phyloP scores from a whole-genome alignment of 1,140 invertebrate species.

The Penaeus indicus region DNA sequence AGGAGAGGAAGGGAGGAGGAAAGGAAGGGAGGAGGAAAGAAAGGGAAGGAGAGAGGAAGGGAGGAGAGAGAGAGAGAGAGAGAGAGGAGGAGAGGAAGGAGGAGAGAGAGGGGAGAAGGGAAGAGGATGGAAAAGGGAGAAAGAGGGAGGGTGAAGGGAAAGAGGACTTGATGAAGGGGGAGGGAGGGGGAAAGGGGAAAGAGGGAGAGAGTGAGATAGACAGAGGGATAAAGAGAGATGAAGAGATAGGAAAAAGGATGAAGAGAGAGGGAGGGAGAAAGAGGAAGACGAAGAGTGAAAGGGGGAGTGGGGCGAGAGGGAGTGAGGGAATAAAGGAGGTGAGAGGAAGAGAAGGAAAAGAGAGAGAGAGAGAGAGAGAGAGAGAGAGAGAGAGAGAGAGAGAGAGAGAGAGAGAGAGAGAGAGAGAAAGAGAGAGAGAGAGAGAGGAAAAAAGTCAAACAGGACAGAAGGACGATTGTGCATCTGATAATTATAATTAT shows the following conservation, averaged over 20 bases:
- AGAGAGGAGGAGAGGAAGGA: background rate
- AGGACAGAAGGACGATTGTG: background rate
- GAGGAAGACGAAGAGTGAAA: background rate
- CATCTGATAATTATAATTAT: no score
- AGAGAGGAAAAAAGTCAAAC: background rate
- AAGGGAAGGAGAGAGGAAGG: no score
- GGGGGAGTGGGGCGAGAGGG: background rate
- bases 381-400: slow-evolving; percentile 4
- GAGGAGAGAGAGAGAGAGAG: background rate
- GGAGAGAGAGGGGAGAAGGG: background rate
- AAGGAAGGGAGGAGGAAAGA: no score
- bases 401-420: background rate
- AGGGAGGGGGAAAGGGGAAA: background rate
- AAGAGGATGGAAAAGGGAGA: background rate
- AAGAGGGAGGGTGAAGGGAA: background rate
- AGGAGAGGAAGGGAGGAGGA: no score
- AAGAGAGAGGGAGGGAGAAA: background rate
- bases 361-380: background rate
- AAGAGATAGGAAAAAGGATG: background rate
- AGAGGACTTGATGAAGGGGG: background rate
- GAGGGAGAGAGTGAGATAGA: background rate
- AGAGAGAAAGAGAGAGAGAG: slow-evolving; percentile 22
- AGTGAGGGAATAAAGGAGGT: background rate
- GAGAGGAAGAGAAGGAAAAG: slow-evolving; percentile 8
- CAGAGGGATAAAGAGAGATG: background rate